Conservation (phyloP, 2,113 vertebrate species). For the Tetrao urogallus region DNA sequence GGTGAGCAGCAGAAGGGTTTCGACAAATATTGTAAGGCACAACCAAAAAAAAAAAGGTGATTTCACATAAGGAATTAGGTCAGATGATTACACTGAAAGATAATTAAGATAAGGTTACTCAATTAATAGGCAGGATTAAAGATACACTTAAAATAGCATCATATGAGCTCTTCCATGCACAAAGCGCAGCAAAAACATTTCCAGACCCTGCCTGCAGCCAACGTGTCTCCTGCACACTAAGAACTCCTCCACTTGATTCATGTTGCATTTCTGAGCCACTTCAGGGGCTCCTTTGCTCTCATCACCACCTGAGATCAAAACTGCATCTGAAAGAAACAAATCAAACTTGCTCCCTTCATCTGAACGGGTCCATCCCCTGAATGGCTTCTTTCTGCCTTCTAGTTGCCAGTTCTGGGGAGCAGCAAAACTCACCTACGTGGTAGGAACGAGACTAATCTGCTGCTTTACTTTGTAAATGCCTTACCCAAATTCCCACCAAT, state of each 20-base stretch:
- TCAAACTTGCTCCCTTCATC: not conserved
- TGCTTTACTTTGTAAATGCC: not conserved
- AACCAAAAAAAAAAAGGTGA: not conserved
- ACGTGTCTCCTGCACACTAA: fast-evolving
- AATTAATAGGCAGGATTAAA: not conserved
- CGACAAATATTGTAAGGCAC: not conserved
- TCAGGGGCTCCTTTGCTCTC: not conserved
- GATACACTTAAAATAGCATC: not conserved
- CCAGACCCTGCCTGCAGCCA: not conserved
- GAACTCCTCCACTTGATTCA: not conserved
- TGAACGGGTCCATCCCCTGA: not conserved
- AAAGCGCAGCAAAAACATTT: not conserved
- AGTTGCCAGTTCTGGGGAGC: not conserved
- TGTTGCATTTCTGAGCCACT: not conserved
- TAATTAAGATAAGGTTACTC: not conserved
- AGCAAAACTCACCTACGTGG: not conserved
- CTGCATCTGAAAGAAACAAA: not conserved
- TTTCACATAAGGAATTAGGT: not conserved
- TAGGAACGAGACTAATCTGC: not conserved
- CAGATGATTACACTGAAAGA: not conserved
- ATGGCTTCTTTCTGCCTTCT: not conserved
- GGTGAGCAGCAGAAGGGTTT: not conserved
- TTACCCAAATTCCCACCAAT: not conserved
- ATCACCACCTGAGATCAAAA: not conserved
- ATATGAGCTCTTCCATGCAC: not conserved